Conservation (phyloP, 2,797 vertebrate species). For the Hypotaenidia philippensis region DNA sequence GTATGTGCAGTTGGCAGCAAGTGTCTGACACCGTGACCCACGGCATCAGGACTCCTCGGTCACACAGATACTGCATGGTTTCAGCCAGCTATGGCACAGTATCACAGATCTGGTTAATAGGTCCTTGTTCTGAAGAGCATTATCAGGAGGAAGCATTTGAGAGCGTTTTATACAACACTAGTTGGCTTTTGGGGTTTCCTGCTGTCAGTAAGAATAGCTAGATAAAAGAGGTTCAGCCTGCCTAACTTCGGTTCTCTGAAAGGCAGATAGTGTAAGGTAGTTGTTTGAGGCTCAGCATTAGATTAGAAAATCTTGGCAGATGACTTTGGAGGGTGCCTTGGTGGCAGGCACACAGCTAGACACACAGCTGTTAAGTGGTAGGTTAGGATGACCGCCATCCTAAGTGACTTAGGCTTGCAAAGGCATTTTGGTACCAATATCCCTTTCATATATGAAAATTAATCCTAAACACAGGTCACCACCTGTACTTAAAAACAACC, state of each 20-base stretch:
- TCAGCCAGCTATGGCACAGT: conserved; percentile 28
- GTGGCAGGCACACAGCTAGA: neutral
- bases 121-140: conserved; percentile 49
- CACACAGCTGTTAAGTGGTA: neutral
- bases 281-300: neutral
- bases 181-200: neutral
- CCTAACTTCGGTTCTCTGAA: neutral
- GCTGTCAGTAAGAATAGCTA: neutral
- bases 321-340: neutral
- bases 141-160: neutral
- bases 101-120: neutral
- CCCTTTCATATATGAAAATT: neutral
- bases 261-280: neutral
- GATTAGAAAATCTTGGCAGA: neutral
- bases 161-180: neutral
- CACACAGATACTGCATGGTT: neutral
- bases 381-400: neutral
- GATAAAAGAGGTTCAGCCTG: neutral
- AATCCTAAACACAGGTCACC: neutral
- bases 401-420: neutral
- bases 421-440: neutral
- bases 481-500: neutral
- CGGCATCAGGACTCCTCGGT: neutral
- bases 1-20: conserved; percentile 2
- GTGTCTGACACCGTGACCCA: neutral